Conservation (phyloP, 1,140 invertebrate species). For the Drosophila repletoides region DNA sequence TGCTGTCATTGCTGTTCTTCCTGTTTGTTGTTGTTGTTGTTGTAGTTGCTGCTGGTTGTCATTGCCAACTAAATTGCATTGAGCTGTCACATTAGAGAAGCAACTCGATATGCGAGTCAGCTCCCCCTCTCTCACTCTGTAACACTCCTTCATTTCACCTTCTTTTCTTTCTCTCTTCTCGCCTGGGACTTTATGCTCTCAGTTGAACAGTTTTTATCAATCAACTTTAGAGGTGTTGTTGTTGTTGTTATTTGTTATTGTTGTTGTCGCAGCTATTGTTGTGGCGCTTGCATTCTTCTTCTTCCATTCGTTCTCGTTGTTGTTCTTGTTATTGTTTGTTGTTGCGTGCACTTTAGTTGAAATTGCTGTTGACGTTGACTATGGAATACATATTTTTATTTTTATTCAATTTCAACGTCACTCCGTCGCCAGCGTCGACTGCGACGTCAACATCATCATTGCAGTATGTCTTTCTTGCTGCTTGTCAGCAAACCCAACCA, state of each 20-base stretch:
- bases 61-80: constrained; percentile 80
- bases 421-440: constrained; percentile 47
- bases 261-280: too few species aligned
- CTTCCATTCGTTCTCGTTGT: constrained; percentile 2
- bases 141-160: neutral
- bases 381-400: constrained; percentile 59
- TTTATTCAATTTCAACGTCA: constrained; percentile 74
- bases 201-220: constrained; percentile 68
- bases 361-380: constrained; percentile 61
- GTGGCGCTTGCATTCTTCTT: too few species aligned
- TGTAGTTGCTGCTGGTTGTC: constrained; percentile 64
- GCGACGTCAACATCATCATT: neutral
- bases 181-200: constrained; percentile 47
- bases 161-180: constrained; percentile 12
- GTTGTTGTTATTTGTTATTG: constrained; percentile 26
- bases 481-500: constrained; percentile 9
- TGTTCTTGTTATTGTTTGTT: constrained; percentile 42
- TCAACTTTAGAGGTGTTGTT: constrained; percentile 72
- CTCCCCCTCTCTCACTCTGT: neutral
- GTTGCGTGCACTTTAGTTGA: constrained; percentile 72
- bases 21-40: constrained; percentile 38
- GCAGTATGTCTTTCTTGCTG: constrained; percentile 29
- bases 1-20: constrained; percentile 26
- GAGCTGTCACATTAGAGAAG: constrained; percentile 80
- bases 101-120: constrained; percentile 70